Evolutionary conservation across 2,888 invertebrate genomes (phyloP).

Genomic region (Melangyna quadrimaculata): DNA sequence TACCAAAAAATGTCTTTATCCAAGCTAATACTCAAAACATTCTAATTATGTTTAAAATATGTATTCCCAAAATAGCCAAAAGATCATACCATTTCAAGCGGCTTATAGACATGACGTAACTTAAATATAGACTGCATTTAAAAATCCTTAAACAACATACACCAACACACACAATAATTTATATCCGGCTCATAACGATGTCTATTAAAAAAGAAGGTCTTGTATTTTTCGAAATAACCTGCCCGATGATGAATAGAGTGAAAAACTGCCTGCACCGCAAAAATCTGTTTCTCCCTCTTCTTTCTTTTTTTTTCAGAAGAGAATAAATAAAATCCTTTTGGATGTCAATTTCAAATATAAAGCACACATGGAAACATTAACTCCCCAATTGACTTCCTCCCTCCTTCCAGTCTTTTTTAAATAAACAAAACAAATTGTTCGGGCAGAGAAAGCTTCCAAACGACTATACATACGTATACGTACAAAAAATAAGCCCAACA

Average conservation of each 20-base stretch:
- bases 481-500: background rate
- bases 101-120: background rate
- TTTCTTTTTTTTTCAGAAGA: background rate
- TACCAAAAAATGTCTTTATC: background rate
- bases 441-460: constrained; percentile 27
- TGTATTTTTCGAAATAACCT: background rate
- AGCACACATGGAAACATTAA: constrained; percentile 27
- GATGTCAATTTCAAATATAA: constrained; percentile 66
- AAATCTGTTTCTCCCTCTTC: constrained; percentile 4
- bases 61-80: background rate
- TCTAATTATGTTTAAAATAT: background rate
- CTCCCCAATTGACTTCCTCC: background rate
- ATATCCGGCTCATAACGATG: constrained; percentile 16
- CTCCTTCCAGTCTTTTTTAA: background rate
- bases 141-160: background rate
- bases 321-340: constrained; percentile 47
- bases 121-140: background rate
- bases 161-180: background rate
- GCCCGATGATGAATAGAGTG: constrained; percentile 13
- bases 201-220: constrained; percentile 23
- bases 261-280: constrained; percentile 34
- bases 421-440: constrained; percentile 67
- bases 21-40: background rate
- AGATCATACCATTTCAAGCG: background rate
- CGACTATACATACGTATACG: too few species aligned